phyloP scores from a whole-genome alignment of 2,888 invertebrate genomes.

The Augochlorella aurata region DNA sequence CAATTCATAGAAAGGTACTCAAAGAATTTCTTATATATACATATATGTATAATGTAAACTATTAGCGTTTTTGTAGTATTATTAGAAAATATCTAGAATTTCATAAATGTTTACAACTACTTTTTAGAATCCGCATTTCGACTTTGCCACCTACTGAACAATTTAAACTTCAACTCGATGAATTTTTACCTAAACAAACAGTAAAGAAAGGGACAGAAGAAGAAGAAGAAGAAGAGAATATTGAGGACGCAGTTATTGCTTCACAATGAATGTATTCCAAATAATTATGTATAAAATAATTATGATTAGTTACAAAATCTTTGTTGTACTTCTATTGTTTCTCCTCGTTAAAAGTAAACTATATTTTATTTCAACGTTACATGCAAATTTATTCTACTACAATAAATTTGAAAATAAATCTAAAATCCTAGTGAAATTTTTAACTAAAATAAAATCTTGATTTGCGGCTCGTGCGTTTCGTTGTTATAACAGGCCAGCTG shows the following conservation, averaged over 20 bases:
- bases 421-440: not conserved
- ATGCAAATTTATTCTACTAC: not conserved
- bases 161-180: conserved; percentile 86
- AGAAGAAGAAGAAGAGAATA: conserved; percentile 73
- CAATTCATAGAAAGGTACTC: conserved; percentile 87
- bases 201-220: conserved; percentile 68
- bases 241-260: conserved; percentile 36
- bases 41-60: not conserved
- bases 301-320: conserved; percentile 1
- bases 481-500: conserved; percentile 18
- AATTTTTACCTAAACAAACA: conserved; percentile 62
- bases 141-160: conserved; percentile 87
- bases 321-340: not conserved
- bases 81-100: not conserved
- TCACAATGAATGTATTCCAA: conserved; percentile 40
- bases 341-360: not conserved
- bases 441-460: conserved; percentile 3
- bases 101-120: not conserved
- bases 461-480: not conserved
- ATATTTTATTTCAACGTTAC: not conserved
- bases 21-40: not conserved
- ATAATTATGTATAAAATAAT: conserved; percentile 51
- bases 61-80: not conserved
- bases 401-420: not conserved
- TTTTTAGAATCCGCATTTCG: conserved; percentile 84